A percentile compares a stretch with the other conserved stretches of the same genome.
These are phyloP conservation scores for Enoplolaimus lenunculus DNA, from an alignment of 2,888 invertebrate species.

Conservation along the genomic window DNA sequence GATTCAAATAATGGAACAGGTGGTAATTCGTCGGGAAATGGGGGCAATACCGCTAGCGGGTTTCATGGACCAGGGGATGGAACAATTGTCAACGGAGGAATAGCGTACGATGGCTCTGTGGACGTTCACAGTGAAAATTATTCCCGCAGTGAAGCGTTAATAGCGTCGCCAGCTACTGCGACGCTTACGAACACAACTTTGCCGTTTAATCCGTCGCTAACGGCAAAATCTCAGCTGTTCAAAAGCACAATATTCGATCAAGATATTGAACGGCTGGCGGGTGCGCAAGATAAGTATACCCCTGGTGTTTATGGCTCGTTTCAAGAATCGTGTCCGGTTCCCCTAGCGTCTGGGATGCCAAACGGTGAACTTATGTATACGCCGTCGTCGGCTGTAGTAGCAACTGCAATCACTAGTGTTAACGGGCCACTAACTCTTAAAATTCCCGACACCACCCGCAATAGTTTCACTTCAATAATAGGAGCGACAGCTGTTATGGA, in stretches of 20 bases:
- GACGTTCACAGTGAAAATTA: no score
- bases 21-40: neutral
- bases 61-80: neutral
- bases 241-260: constrained; percentile 84
- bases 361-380: neutral
- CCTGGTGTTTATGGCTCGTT: constrained; percentile 9
- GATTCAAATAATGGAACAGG: neutral
- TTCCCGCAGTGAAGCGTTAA: neutral
- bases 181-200: neutral
- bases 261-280: constrained; percentile 74
- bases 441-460: no score
- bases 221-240: neutral
- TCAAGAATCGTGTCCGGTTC: neutral
- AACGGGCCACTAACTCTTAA: neutral
- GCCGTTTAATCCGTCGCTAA: constrained; percentile 7
- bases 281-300: constrained; percentile 58
- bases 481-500: neutral
- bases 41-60: neutral
- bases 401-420: neutral
- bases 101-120: no score
- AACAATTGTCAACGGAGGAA: neutral
- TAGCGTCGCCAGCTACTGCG: neutral
- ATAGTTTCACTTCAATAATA: neutral
- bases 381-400: neutral
- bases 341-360: neutral